Conservation (phyloP, 1,140 invertebrate species). For the Platyscapa corneri region DNA sequence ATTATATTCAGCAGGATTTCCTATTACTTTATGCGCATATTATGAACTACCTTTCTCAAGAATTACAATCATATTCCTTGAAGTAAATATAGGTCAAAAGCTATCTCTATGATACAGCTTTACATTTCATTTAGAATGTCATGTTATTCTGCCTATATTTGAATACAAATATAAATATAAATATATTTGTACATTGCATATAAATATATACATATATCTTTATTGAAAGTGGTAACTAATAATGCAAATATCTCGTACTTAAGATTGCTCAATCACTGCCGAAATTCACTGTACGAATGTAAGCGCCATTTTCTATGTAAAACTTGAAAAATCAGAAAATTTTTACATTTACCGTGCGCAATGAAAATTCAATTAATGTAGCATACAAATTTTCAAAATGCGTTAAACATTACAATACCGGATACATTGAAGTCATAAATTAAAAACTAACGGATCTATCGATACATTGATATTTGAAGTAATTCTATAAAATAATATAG, state of each 20-base stretch:
- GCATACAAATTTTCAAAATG: background rate
- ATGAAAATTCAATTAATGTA: background rate
- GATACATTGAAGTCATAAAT: background rate
- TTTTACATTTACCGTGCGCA: background rate
- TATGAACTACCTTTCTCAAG: constrained; percentile 20
- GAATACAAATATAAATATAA: background rate
- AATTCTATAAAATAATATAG: background rate
- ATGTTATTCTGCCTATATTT: background rate
- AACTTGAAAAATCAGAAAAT: no score
- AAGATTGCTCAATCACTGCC: no score
- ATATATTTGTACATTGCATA: background rate
- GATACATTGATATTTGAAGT: background rate
- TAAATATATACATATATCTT: background rate
- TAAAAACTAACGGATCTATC: background rate
- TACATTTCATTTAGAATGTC: constrained; percentile 3
- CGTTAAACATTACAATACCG: background rate
- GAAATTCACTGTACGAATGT: no score
- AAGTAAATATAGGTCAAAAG: constrained; percentile 24
- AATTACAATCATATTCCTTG: constrained; percentile 26
- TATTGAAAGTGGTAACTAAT: no score
- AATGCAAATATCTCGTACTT: no score
- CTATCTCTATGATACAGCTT: constrained; percentile 13
- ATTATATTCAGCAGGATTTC: constrained; percentile 3
- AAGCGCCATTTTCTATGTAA: no score
- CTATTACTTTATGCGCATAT: constrained; percentile 12